These are phyloP conservation scores for Drosophila sulfurigaster DNA, from an alignment of 1,140 invertebrate genomes.

Conservation along the genomic window DNA sequence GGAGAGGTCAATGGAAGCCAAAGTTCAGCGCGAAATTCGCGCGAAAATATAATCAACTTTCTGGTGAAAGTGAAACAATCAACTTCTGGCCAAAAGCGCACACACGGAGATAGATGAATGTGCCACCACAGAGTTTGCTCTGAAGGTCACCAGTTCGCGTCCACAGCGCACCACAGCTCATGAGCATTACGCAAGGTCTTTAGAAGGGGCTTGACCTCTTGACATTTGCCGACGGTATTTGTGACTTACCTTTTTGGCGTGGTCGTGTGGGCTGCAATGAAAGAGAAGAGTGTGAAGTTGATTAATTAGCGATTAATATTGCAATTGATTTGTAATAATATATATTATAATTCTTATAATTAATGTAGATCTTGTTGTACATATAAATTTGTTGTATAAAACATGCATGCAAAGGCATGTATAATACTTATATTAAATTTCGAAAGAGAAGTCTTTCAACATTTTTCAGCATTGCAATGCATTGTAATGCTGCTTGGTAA, in stretches of 20 bases:
- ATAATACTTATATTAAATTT: no score
- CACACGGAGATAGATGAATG: neutral
- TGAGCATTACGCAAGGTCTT: conserved; percentile 11
- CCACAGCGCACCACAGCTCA: neutral
- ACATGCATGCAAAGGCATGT: no score
- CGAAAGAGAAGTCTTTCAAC: no score
- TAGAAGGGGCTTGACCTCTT: neutral
- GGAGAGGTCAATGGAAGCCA: conserved; percentile 59
- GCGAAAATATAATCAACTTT: conserved; percentile 79
- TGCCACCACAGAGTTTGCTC: neutral
- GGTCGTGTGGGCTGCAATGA: neutral
- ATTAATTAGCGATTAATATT: neutral
- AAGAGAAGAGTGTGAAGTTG: neutral
- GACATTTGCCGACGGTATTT: conserved; percentile 9
- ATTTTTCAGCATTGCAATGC: no score
- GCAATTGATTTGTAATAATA: neutral
- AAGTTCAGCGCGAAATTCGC: conserved; percentile 65
- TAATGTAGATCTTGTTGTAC: neutral
- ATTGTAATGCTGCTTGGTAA: no score
- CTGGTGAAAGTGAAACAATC: conserved; percentile 73
- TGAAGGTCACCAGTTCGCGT: neutral
- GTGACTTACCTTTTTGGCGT: neutral
- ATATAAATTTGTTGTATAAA: no score
- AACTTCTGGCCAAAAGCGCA: conserved; percentile 31
- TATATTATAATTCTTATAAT: neutral